Evolutionary conservation across 53 echinoderm and acorn worm genomes (phyloP), one percentile per base, ranked within the genome.

Genomic region (Holothuria leucospilota): DNA sequence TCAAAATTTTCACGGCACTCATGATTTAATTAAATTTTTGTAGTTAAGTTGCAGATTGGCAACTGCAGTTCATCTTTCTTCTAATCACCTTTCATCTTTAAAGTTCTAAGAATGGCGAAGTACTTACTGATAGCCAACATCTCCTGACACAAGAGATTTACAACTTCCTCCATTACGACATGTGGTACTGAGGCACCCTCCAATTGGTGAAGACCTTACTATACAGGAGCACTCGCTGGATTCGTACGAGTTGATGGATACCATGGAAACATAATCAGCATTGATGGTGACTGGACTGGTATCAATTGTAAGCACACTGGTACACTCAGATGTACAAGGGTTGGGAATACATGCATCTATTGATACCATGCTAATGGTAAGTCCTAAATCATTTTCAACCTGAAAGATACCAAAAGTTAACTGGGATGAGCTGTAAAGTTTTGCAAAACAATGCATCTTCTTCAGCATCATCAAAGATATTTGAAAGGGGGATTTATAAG

Each of bases 151-250:
- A 1, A 90, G 88, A 8, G 87, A 52, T 20, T 63, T 69, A 70
- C 95, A 94, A 13, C 88, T 94, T 12, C 95, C 95, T 0, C 95
- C 95, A 59, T 94, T 94, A 51, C 77, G 13, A 71, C 95, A 94
- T 2, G 95, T 87, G 59, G 81, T 90, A 21, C 42, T 42, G 42
- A 91, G 91, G 39, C 95, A 94, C 0, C 51, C 84, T 7, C 90
- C 92, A 0, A 87, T 85, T 18, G 77, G 85, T 29, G 61, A n/a
- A 14, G 53, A 11, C 63, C 64, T 63, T 0, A 90, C 90, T 16
- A 85, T 82, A 40, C 95, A 94, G 38, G 84, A 81, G 77, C 95
- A 94, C 59, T 65, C 71, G 13, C 88, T 88, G 49, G 71, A 83
- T 49, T 85, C 71, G 60, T 90, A 86, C 1, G 95, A 87, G 26